These are phyloP conservation scores for Netelia inedita DNA, from an alignment of 2,888 invertebrate genomes.

Conservation along the genomic window DNA sequence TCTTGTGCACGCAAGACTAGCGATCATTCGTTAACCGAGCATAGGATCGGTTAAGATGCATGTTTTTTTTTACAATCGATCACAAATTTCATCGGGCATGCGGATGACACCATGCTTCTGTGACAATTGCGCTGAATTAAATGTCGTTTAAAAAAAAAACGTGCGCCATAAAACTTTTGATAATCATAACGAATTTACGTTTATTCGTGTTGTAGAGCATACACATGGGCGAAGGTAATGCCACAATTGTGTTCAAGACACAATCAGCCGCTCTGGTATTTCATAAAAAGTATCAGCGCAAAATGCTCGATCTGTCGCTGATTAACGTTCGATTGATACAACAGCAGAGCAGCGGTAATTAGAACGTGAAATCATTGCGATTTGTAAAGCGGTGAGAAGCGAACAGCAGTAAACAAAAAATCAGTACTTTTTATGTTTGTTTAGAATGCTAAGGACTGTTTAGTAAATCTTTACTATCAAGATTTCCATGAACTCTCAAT, in stretches of 20 bases:
- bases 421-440: slow-evolving; percentile 23
- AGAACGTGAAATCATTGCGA: slow-evolving; percentile 23
- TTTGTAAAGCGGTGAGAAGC: slow-evolving; percentile 4
- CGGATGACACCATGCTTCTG: slow-evolving; percentile 35
- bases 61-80: neutral
- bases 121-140: slow-evolving; percentile 23
- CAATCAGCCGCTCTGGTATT: slow-evolving; percentile 86
- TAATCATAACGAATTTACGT: slow-evolving; percentile 46
- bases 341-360: slow-evolving; percentile 71
- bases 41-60: slow-evolving; percentile 34
- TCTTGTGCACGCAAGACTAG: slow-evolving; percentile 43
- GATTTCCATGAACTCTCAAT: neutral
- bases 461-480: slow-evolving; percentile 25
- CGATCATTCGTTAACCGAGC: slow-evolving; percentile 19
- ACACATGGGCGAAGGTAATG: slow-evolving; percentile 82
- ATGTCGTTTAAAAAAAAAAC: slow-evolving; percentile 1
- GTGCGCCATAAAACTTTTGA: slow-evolving; percentile 10
- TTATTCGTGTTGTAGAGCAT: slow-evolving; percentile 81
- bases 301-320: slow-evolving; percentile 87
- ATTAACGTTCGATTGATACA: slow-evolving; percentile 85
- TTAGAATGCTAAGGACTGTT: neutral
- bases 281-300: slow-evolving; percentile 87
- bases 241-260: slow-evolving; percentile 86
- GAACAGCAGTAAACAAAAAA: slow-evolving; percentile 4
- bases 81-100: slow-evolving; percentile 44